phyloP scores from a whole-genome alignment of 1,140 invertebrate genomes.

The Helicorthomorpha holstii region DNA sequence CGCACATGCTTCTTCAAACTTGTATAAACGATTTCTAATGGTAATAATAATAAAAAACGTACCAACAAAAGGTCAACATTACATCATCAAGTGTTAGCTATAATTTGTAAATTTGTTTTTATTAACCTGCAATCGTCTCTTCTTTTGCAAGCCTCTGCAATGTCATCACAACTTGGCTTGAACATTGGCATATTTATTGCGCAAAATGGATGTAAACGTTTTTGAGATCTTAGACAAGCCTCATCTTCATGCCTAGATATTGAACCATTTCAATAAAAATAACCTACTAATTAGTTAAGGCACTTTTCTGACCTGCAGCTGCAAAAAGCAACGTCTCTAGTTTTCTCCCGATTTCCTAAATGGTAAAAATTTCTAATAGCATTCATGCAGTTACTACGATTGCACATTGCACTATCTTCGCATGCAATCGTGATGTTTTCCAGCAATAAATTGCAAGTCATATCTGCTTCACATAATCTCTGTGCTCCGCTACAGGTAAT shows the following conservation, averaged over 20 bases:
- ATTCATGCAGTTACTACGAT: slow-evolving; percentile 4
- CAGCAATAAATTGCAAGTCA: neutral
- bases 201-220: slow-evolving; percentile 1
- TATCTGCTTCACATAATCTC: neutral
- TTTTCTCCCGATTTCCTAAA: slow-evolving; percentile 1
- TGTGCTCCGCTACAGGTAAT: slow-evolving; percentile 3
- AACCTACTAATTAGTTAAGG: too few species aligned
- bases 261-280: neutral
- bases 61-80: too few species aligned
- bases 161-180: neutral
- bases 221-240: neutral
- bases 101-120: too few species aligned
- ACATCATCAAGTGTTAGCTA: too few species aligned
- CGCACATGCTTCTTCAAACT: slow-evolving; percentile 4
- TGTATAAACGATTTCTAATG: neutral
- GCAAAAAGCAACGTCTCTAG: neutral
- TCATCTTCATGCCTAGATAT: neutral
- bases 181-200: neutral
- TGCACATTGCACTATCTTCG: neutral
- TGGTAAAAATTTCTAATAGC: slow-evolving; percentile 1
- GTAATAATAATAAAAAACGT: neutral
- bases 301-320: slow-evolving; percentile 4
- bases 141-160: neutral
- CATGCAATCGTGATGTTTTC: slow-evolving; percentile 4
- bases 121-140: neutral